Evolutionary conservation across 2,888 invertebrate genomes (phyloP), one percentile per base, ranked within the genome.

Genomic region (Anoncus sp.): DNA sequence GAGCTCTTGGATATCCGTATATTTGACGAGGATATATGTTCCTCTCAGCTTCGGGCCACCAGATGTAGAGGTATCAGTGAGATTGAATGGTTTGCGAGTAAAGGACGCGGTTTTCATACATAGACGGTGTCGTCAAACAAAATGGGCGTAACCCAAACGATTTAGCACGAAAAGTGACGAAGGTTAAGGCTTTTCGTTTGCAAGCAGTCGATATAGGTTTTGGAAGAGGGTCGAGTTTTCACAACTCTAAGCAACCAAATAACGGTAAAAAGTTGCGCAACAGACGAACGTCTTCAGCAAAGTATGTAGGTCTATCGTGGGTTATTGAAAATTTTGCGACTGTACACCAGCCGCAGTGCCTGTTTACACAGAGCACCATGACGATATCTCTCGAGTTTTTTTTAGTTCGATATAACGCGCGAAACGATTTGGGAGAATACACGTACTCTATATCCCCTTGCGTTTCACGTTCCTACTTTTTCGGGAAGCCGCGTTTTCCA

Each of bases 251-350:
- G 51, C 38, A 60, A 40, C 38, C 49, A 18, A 63, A 49, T 16
- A 65, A 20, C 51, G n/a, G 14, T 16, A 4, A 53, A 55, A 27
- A 55, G 24, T 47, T 45, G 16, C 16, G 35, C 57, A 49, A 27
- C 24, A 40, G 24, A 63, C 45, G 22, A 65, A 53, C 47, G 51
- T 60, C 31, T 40, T 12, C 20, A 31, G 12, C 31, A 47, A 66
- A 35, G 55, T 38, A 3, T 59, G 49, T 59, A 10, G 31, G 14
- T 60, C 35, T 40, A 24, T 35, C 47, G 27, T 67, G 59, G 45
- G 40, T 55, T 57, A 75, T 75, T 63, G 62, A 69, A 69, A 63
- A 43, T 67, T 55, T 57, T 12, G 20, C 62, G 35, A 74, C 35
- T 55, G 24, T 43, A 16, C 20, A 24, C 6, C 20, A 12, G 18